Conservation (phyloP, 1,140 invertebrate genomes). For the Nephila pilipes region DNA sequence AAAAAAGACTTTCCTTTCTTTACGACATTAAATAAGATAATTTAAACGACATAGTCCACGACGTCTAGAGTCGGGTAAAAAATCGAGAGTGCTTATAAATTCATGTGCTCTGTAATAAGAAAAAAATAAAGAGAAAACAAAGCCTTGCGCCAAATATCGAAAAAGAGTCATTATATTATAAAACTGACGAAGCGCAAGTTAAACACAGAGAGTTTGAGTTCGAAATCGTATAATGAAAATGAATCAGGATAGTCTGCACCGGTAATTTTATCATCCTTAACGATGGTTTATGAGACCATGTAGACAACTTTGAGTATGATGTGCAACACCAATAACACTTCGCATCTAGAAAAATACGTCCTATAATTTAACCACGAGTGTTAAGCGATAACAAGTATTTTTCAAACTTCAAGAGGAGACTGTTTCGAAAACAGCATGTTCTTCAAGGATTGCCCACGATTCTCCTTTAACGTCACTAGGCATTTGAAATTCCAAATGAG, state of each 20-base stretch:
- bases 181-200: conserved; percentile 43
- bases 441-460: background rate
- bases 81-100: conserved; percentile 61
- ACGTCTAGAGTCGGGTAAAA: conserved; percentile 50
- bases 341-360: conserved; percentile 46
- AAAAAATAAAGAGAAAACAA: conserved; percentile 33
- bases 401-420: background rate
- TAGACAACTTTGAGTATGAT: conserved; percentile 56
- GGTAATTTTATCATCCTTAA: conserved; percentile 61
- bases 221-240: conserved; percentile 54
- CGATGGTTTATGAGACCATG: conserved; percentile 26
- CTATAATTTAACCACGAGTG: background rate
- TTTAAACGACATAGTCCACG: conserved; percentile 53
- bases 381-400: conserved; percentile 12
- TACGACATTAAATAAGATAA: conserved; percentile 42
- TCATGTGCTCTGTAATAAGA: conserved; percentile 63
- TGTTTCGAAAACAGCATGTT: background rate
- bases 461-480: background rate
- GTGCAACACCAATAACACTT: conserved; percentile 40
- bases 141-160: conserved; percentile 32
- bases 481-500: background rate
- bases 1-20: conserved; percentile 41
- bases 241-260: conserved; percentile 57
- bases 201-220: conserved; percentile 70
- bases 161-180: conserved; percentile 43